Percentiles rank a stretch among this genome's conserved stretches.
These are phyloP conservation scores for Parnassius smintheus DNA, from an alignment of 2,888 invertebrate genomes.

Conservation along the genomic window DNA sequence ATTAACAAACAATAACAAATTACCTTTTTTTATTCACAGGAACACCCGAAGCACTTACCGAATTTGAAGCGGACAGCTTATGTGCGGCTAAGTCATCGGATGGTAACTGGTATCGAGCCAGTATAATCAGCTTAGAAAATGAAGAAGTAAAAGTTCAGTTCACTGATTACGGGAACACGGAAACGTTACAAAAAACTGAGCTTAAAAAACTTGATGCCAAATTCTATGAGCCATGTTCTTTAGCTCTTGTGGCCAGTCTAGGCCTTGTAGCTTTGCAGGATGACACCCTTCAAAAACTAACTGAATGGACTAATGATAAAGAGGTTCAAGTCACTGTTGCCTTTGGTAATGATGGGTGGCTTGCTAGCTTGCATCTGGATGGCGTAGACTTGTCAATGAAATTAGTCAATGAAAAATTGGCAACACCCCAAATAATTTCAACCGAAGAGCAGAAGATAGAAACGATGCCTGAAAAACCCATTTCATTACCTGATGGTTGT, in stretches of 20 bases:
- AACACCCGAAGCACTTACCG: conserved; percentile 58
- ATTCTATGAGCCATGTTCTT: conserved; percentile 66
- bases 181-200: conserved; percentile 69
- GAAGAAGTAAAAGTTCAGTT: conserved; percentile 77
- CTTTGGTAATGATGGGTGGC: conserved; percentile 79
- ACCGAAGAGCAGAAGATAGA: conserved; percentile 45
- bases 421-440: conserved; percentile 51
- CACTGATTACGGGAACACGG: conserved; percentile 87
- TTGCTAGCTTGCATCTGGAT: conserved; percentile 73
- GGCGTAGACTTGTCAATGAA: conserved; percentile 76
- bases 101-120: conserved; percentile 87
- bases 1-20: not conserved
- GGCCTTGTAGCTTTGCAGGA: conserved; percentile 66
- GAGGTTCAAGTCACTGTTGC: conserved; percentile 78
- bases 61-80: conserved; percentile 72
- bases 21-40: conserved; percentile 43
- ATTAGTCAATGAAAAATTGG: conserved; percentile 65
- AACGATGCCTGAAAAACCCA: conserved; percentile 48
- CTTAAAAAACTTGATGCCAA: conserved; percentile 72
- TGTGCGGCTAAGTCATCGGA: conserved; percentile 84
- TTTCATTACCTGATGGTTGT: conserved; percentile 59
- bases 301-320: conserved; percentile 71
- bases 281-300: conserved; percentile 54
- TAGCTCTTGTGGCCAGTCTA: conserved; percentile 63
- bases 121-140: conserved; percentile 69